Conservation (phyloP, 30 jellyfish, hydroid and myxozoan species). For the Aurelia sp. region DNA sequence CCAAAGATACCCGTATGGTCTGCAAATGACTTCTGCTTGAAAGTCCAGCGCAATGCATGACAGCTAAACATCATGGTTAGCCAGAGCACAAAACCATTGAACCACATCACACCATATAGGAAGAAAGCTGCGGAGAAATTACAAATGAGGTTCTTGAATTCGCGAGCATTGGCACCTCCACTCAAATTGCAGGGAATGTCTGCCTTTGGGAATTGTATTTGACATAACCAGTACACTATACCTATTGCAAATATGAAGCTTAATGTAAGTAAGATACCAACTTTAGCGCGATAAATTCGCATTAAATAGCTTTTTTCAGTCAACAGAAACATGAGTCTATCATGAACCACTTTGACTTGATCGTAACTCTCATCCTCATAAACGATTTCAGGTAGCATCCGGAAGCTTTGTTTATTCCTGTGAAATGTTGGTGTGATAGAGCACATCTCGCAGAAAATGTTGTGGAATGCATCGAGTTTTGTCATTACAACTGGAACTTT, state of each 20-base stretch:
- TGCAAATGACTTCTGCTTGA: slow-evolving; percentile 50
- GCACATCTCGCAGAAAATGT: slow-evolving; percentile 68
- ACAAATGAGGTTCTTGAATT: slow-evolving; percentile 60
- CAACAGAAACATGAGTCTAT: slow-evolving; percentile 70
- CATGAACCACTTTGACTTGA: slow-evolving; percentile 74
- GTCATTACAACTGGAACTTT: slow-evolving; percentile 82
- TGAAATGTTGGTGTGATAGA: slow-evolving; percentile 59
- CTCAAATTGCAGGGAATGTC: slow-evolving; percentile 63
- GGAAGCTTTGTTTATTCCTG: slow-evolving; percentile 42
- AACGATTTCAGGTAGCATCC: slow-evolving; percentile 74
- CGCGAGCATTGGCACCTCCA: slow-evolving; percentile 39
- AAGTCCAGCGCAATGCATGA: slow-evolving; percentile 62
- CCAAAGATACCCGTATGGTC: slow-evolving; percentile 75
- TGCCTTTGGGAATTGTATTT: slow-evolving; percentile 52
- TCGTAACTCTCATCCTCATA: slow-evolving; percentile 58
- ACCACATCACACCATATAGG: slow-evolving; percentile 75
- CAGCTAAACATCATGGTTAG: slow-evolving; percentile 45
- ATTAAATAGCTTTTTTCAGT: slow-evolving; percentile 62
- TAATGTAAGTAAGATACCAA: slow-evolving; percentile 16
- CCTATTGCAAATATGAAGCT: slow-evolving; percentile 34
- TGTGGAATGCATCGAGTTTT: slow-evolving; percentile 73
- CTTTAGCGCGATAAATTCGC: slow-evolving; percentile 72
- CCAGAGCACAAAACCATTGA: slow-evolving; percentile 37
- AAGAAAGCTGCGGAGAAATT: slow-evolving; percentile 72
- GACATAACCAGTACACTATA: slow-evolving; percentile 64